Evolutionary conservation across 1,140 invertebrate genomes (phyloP), one percentile per base, ranked within the genome.

Genomic region (Drosophila burlai): DNA sequence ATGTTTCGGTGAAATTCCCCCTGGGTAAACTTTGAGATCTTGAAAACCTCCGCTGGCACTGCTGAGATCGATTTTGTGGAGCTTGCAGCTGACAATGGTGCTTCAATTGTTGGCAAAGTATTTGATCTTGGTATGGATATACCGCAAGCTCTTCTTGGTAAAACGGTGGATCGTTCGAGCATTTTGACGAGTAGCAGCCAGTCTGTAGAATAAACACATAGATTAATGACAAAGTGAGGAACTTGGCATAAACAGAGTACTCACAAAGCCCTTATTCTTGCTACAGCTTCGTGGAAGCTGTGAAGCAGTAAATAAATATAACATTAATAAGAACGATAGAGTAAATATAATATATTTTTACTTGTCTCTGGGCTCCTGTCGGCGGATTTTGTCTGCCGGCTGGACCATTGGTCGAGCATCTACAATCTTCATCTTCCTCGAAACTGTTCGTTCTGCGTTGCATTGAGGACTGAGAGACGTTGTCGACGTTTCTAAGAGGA

Each of bases 11-110:
- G 6, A 15, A 5, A 24, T n/a, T 15, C 1, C 6, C 0, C 15
- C 13, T 64, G n/a, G 67, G 67, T 0, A 45, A 11, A 29, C 67
- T 71, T 24, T 68, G 67, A 3, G 67, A 71, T 40, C 66, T 31
- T 16, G 13, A 0, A 26, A 4, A n/a, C 8, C 4, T 15, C 15
- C 31, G 24, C 16, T 26, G 57, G 7, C 10, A 43, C 7, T 62
- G 62, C 0, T 36, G 58, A 9, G n/a, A 13, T 18, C 16, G 21
- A 8, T 31, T 34, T 5, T 26, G 4, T n/a, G 15, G 10, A 2
- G 36, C 4, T 42, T 16, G 54, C 8, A 13, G 16, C 1, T 3
- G 21, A 13, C 10, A 29, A 10, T 9, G 16, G 0, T 18, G 62
- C 5, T 26, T 26, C 18, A 58, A 11, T 5, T 38, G 36, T 10